A percentile compares a stretch with the other conserved stretches of the same genome.
Evolutionary conservation across 1,140 invertebrate species (phyloP).

Genomic region (Calosoma granatense): DNA sequence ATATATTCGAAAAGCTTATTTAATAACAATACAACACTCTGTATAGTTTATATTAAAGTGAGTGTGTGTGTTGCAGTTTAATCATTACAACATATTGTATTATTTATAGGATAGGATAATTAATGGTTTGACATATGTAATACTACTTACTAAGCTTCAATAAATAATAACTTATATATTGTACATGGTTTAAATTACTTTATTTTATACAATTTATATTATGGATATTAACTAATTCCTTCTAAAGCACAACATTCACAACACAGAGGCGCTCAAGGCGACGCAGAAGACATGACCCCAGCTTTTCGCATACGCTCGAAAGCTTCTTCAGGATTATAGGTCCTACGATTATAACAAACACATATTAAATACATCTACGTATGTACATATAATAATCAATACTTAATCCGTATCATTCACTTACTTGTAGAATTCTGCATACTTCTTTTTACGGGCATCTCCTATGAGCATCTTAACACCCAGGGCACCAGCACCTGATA

Average conservation of each 20-base stretch:
- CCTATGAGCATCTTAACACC: slow-evolving; percentile 39
- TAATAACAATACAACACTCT: too few relatives aligned
- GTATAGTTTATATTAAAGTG: too few relatives aligned
- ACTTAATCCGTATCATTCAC: too few relatives aligned
- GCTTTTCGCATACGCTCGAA: background rate
- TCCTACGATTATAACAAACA: background rate
- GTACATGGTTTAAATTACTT: too few relatives aligned
- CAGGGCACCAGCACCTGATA: slow-evolving; percentile 34
- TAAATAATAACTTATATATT: too few relatives aligned
- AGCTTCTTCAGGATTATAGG: background rate
- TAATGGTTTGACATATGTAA: background rate
- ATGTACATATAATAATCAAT: slow-evolving; percentile 11
- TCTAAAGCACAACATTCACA: too few relatives aligned
- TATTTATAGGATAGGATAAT: background rate
- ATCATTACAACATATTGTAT: background rate
- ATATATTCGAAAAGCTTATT: too few relatives aligned
- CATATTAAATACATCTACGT: background rate
- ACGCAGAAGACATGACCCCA: background rate
- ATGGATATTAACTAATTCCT: too few relatives aligned
- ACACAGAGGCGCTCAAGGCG: background rate
- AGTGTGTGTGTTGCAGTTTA: too few relatives aligned
- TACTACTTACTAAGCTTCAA: too few relatives aligned
- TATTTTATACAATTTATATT: too few relatives aligned
- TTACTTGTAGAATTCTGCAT: slow-evolving; percentile 60
- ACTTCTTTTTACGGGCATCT: slow-evolving; percentile 44